Evolutionary conservation across 1,140 invertebrate genomes (phyloP), one percentile per base, ranked within the genome.

Genomic region (Gonioctena quinquepunctata): DNA sequence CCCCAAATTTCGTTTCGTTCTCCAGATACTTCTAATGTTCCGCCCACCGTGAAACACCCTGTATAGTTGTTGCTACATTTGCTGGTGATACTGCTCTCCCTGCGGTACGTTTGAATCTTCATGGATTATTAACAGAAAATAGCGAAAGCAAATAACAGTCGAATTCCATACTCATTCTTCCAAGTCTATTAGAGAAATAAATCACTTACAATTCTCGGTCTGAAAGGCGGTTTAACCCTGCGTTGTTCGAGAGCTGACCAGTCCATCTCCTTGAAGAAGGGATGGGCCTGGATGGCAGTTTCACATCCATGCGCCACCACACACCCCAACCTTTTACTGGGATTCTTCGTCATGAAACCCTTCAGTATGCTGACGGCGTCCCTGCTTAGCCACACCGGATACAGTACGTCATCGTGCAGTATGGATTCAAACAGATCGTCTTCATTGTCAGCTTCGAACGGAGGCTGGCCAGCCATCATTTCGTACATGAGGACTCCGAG

Each of bases 401-500:
- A 99, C 0, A 99, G 88, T 42, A 99, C 97, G 84, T 99, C 96
- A 81, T 99, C 98, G 81, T 97, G 95, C 68, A 99, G 89, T 81
- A 99, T 99, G 48, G 95, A 96, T 83, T 99, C 97, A 86, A 99
- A 99, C 2, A 99, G 87, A 85, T 99, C 97, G 83, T 99, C 97
- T 86, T 99, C 98, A 85, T 99, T 99, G 81, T 99, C 98, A 3
- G 97, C 98, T 86, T 99, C 98, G 85, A 99, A 99, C 1, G 98
- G 98, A 61, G 98, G 97, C 83, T 99, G 98, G 0, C 96, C 96
- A 18, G 96, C 96, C 94, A 99, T 94, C 97, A 99, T 99, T 88
- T 99, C 97, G 84, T 99, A 99, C 96, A 99, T 97, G 2, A 99
- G 88, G 23, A 99, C 97, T 23, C 97, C 97, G 26, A 99, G 86